Base-by-base conservation (phyloP, 2,113 vertebrate genomes). In the Illadopsis cleaveri region DNA sequence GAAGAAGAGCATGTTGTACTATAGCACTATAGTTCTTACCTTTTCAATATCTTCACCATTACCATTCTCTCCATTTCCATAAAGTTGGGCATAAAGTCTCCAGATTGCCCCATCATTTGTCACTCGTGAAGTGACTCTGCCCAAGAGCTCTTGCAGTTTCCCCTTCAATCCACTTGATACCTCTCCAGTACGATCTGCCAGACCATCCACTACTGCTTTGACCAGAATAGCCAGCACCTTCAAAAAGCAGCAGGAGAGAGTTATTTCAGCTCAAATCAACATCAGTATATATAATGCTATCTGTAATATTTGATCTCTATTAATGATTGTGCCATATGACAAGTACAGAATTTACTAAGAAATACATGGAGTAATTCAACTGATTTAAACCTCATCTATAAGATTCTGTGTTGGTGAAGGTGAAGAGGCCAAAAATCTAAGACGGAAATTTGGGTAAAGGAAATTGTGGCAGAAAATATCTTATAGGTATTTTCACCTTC, bases 171-270 rank as follows among this genome's bases (percentile, higher is more conserved):
- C 69, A 6, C 85, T 93, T 0, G 98, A 98, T 8, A 73, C 91
- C n/a, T 96, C 97, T 30, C 99, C 99, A 33, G 94, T 96, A 66
- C 88, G 94, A 97, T 98, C 98, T 1, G 89, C 61, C 91, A 99
- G 87, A 58, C 98, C 98, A 51, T 98, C 97, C 54, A 98, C 97
- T 24, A 98, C 99, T 0, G 98, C 98, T 58, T 97, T 96, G 24
- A 99, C 99, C 79, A 99, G 98, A 90, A 99, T 99, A 96, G 98
- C 96, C 48, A 99, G 96, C 38, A 99, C 98, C 99, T 99, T 96
- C 35, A 53, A 84, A 35, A 73, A 75, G 78, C 24, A 91, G 21
- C 24, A 82, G 13, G 19, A 82, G 28, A 75, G 14, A 79, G 9
- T 2, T 31, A 71, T 78, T 89, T 89, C 47, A 66, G 40, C 13